phyloP scores from a whole-genome alignment of 2,888 invertebrate genomes.

The Bembecia ichneumoniformis region DNA sequence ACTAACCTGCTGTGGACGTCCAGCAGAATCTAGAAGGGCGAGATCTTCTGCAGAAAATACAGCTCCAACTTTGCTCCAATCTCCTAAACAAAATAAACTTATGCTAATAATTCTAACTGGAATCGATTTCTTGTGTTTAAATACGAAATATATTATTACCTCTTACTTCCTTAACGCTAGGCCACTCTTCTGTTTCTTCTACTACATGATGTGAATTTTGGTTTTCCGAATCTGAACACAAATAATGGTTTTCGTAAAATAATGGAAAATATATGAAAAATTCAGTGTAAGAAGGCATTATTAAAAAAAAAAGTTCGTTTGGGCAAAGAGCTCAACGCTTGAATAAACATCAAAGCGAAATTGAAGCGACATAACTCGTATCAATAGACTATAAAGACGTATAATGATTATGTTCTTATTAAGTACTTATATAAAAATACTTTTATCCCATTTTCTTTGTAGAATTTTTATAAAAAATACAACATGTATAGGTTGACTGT shows the following conservation, averaged over 20 bases:
- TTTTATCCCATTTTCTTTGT: too few relatives aligned
- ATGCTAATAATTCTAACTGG: too few relatives aligned
- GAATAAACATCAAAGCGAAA: too few relatives aligned
- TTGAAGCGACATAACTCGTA: too few relatives aligned
- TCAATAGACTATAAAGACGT: too few relatives aligned
- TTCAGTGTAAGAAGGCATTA: not conserved
- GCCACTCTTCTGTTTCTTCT: slow-evolving; percentile 59
- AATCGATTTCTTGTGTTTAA: too few relatives aligned
- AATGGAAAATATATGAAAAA: not conserved
- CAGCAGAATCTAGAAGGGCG: slow-evolving; percentile 55
- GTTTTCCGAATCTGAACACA: slow-evolving; percentile 40
- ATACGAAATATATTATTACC: slow-evolving; percentile 23
- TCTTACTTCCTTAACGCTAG: slow-evolving; percentile 60
- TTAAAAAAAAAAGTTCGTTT: not conserved
- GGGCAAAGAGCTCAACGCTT: too few relatives aligned
- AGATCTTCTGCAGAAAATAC: slow-evolving; percentile 66
- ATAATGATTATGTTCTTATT: too few relatives aligned
- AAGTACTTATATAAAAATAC: too few relatives aligned
- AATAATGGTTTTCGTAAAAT: not conserved
- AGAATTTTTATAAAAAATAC: too few relatives aligned
- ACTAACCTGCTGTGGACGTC: slow-evolving; percentile 46
- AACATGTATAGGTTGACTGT: too few relatives aligned
- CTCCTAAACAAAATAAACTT: slow-evolving; percentile 26
- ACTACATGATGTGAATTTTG: slow-evolving; percentile 34
- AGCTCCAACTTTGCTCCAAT: slow-evolving; percentile 60